phyloP scores from a whole-genome alignment of 2,888 invertebrate genomes.

The Endomychus coccineus region DNA sequence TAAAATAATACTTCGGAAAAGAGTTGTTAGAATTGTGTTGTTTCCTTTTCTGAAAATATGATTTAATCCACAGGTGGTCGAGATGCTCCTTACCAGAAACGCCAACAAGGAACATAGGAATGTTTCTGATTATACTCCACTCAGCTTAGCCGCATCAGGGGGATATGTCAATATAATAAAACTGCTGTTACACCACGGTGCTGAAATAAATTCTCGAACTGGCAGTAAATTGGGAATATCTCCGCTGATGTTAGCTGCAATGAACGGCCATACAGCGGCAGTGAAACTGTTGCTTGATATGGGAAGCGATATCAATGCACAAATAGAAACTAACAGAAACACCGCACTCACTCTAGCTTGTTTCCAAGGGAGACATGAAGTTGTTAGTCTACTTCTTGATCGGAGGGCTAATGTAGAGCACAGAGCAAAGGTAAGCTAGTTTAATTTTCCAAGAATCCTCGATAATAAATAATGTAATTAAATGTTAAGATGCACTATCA shows the following conservation, averaged over 20 bases:
- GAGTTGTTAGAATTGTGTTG: too few species aligned
- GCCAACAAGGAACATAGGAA: conserved; percentile 98
- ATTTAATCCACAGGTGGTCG: conserved; percentile 60
- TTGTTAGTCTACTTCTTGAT: conserved; percentile 91
- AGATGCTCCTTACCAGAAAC: conserved; percentile 76
- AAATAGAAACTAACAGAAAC: conserved; percentile 98
- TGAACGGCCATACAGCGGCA: conserved; percentile 96
- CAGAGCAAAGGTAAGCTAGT: conserved; percentile 75
- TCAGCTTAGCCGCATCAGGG: conserved; percentile 97
- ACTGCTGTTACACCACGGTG: conserved; percentile 84
- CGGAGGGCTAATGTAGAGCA: conserved; percentile 98
- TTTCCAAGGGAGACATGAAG: conserved; percentile 98
- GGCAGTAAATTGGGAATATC: conserved; percentile 97
- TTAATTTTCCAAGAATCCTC: too few species aligned
- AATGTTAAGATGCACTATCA: too few species aligned
- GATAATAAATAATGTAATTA: too few species aligned
- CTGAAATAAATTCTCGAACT: conserved; percentile 96
- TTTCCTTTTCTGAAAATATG: too few species aligned
- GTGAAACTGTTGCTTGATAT: conserved; percentile 91
- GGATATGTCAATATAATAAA: conserved; percentile 98
- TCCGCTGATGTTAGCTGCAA: conserved; percentile 97
- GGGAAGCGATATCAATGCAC: conserved; percentile 99
- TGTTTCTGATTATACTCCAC: conserved; percentile 97
- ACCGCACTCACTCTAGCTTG: conserved; percentile 97
- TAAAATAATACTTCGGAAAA: too few species aligned